phyloP scores from a whole-genome alignment of 2,888 invertebrate genomes.

The Acleris emargana region DNA sequence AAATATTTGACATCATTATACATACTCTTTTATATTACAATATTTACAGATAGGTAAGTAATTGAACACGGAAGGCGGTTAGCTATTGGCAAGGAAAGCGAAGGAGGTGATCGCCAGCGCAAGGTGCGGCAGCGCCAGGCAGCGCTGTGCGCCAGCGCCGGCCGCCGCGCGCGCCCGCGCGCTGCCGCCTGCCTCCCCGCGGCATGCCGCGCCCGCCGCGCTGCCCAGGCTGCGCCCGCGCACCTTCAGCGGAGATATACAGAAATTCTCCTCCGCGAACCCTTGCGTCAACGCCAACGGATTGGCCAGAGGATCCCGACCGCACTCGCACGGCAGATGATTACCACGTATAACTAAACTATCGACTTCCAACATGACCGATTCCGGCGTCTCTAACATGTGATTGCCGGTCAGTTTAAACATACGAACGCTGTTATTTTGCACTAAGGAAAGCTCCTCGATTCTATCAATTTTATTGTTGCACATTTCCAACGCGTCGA shows the following conservation, averaged over 20 bases:
- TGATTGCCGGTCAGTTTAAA: constrained; percentile 93
- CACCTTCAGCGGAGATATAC: constrained; percentile 93
- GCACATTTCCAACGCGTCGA: constrained; percentile 89
- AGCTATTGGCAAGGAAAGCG: constrained; percentile 69
- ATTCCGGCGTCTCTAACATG: constrained; percentile 90
- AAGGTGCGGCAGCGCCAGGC: constrained; percentile 53
- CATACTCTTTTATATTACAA: constrained; percentile 75
- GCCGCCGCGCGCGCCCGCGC: constrained; percentile 62
- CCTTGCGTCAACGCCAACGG: constrained; percentile 87
- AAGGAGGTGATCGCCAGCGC: constrained; percentile 61
- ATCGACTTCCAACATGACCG: constrained; percentile 88
- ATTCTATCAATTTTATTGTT: constrained; percentile 94
- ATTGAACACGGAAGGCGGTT: constrained; percentile 75
- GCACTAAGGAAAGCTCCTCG: constrained; percentile 88
- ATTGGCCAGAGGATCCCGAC: constrained; percentile 89
- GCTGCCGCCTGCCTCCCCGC: constrained; percentile 70
- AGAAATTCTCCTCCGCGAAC: constrained; percentile 90
- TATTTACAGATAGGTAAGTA: constrained; percentile 76
- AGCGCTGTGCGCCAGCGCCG: constrained; percentile 54
- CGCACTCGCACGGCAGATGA: constrained; percentile 95
- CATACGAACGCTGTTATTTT: constrained; percentile 87
- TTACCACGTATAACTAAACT: constrained; percentile 89
- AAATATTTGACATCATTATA: constrained; percentile 75
- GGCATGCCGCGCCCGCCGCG: constrained; percentile 67
- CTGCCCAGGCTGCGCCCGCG: constrained; percentile 90